Evolutionary conservation across 1,140 invertebrate genomes (phyloP), one percentile per base, ranked within the genome.

Genomic region (Drosophila pruinosa): DNA sequence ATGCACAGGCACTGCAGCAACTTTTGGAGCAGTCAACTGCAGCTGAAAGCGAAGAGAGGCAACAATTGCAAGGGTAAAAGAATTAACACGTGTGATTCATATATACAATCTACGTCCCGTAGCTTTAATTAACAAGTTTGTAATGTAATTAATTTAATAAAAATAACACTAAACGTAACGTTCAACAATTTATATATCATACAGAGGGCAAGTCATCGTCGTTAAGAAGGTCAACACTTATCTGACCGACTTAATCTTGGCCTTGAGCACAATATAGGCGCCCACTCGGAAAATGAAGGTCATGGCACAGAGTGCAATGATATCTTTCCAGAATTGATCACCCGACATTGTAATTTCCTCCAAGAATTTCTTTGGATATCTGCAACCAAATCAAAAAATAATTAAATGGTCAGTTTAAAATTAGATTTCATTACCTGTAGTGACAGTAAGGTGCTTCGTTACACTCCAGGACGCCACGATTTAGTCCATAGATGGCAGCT

Each of bases 241-340:
- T 83, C 89, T 82, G 15, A 91, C 68, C 0, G 90, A 91, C 48
- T 88, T 86, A 22, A 91, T 83, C 69, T 91, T 91, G 17, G 88
- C 88, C 62, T 88, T 90, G 4, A 99, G 93, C 2, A 98, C 93
- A 12, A 97, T 91, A 90, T 96, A 98, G 10, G 97, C 96, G 0
- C 93, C 89, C 2, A 95, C 89, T 63, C 97, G 93, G 2, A 97
- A 93, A 1, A 96, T 65, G 8, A 98, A 53, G 31, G 97, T 93
- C 73, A 95, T 96, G 3, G 93, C 76, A 43, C 93, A 91, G 0
- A 98, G 92, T 0, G 95, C 95, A 17, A 95, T 92, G 24, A 98
- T 93, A 89, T 98, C 97, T 50, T 95, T 95, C 94, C 95, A 96
- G 91, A 97, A 98, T 82, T 95, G 94, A 86, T 97, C 95, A 0